These are phyloP conservation scores for Anoncus sp. DNA, from an alignment of 2,888 invertebrate genomes.

Conservation along the genomic window DNA sequence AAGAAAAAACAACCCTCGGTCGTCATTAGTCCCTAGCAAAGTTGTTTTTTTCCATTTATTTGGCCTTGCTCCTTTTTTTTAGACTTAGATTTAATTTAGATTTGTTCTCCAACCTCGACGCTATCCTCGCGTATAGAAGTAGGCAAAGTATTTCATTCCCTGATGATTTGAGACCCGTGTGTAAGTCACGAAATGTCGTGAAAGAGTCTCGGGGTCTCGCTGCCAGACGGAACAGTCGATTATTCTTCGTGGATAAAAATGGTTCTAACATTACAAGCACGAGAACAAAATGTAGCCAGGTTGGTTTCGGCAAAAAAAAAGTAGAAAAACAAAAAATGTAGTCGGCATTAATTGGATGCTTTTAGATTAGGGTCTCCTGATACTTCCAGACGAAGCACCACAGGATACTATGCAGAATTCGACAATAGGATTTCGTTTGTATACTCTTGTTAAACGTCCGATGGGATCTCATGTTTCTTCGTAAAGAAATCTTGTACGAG, in stretches of 20 bases:
- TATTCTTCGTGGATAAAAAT: conserved; percentile 41
- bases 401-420: neutral
- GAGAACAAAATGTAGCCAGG: conserved; percentile 32
- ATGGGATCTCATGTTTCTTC: conserved; percentile 6
- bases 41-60: neutral
- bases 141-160: conserved; percentile 28
- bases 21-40: neutral
- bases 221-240: conserved; percentile 43
- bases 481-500: neutral
- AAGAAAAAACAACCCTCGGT: neutral
- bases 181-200: conserved; percentile 33
- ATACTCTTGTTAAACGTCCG: neutral
- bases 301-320: conserved; percentile 3
- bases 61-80: neutral
- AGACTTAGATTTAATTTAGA: neutral
- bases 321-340: conserved; percentile 11
- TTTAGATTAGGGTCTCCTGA: conserved; percentile 7
- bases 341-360: conserved; percentile 14
- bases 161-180: conserved; percentile 31
- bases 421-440: neutral
- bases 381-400: conserved; percentile 10
- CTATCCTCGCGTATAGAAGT: neutral
- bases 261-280: conserved; percentile 27
- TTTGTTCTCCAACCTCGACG: neutral
- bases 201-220: conserved; percentile 9